phyloP scores from a whole-genome alignment of 2,888 invertebrate genomes.

The Patella pellucida region DNA sequence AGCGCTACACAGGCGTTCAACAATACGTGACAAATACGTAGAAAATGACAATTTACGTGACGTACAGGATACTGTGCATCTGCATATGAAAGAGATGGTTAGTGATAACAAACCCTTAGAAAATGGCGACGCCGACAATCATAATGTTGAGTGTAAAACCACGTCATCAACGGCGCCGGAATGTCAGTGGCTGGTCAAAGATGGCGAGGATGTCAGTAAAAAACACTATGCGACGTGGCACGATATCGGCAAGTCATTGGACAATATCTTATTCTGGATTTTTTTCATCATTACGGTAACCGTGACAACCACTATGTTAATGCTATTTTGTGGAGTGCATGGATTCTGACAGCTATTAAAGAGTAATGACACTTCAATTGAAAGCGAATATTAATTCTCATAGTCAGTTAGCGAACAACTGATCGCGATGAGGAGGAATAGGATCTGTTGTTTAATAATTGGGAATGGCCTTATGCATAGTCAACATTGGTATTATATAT shows the following conservation, averaged over 20 bases:
- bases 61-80: background rate
- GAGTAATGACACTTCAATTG: too few relatives aligned
- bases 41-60: constrained; percentile 15
- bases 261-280: constrained; percentile 44
- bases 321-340: constrained; percentile 25
- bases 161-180: constrained; percentile 14
- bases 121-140: constrained; percentile 4
- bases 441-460: too few relatives aligned
- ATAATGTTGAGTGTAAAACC: constrained; percentile 4
- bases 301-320: constrained; percentile 33
- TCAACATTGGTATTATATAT: too few relatives aligned
- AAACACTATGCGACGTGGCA: constrained; percentile 37
- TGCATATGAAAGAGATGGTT: constrained; percentile 4
- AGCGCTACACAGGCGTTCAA: constrained; percentile 5
- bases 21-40: constrained; percentile 17
- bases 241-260: constrained; percentile 45
- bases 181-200: constrained; percentile 3
- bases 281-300: constrained; percentile 44
- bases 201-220: background rate
- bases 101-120: constrained; percentile 6
- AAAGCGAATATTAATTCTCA: too few relatives aligned
- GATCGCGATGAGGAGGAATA: too few relatives aligned
- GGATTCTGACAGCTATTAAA: background rate
- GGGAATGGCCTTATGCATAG: too few relatives aligned
- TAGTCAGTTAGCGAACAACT: too few relatives aligned